Evolutionary conservation across 1,140 invertebrate species (phyloP), one percentile per base, ranked within the genome.

Genomic region (Vanessa atalanta): DNA sequence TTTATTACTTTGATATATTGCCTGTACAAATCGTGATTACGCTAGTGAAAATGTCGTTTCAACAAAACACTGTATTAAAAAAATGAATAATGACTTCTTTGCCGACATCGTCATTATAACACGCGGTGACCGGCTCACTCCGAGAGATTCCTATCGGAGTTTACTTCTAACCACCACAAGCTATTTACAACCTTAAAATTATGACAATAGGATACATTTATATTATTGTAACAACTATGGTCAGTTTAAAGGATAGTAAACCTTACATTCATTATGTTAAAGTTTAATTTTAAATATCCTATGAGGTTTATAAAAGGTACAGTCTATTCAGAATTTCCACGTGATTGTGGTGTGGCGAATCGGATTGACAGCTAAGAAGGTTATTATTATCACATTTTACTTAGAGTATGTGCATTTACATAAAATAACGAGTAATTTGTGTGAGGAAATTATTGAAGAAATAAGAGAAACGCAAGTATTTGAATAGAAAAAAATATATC

Each of bases 81-180:
- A 92, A 92, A 91, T 92, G 89, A 92, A 90, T 90, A 91, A 92
- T 91, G 90, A 90, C 89, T 91, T 89, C 90, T 89, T 89, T 87
- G 84, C 87, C 88, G 87, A 86, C 88, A 83, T 83, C 86, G 86
- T 88, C 89, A 91, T 92, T 91, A 92, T 79, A 81, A 76, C 84
- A 77, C 82, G 85, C 87, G 88, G 85, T 88, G 88, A 87, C 81
- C 80, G 82, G 80, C 83, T 81, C 72, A 79, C 79, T 75, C 76
- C 70, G 79, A 84, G 83, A 88, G 89, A 91, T 92, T 88, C 83
- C 88, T 91, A 92, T 90, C 88, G 81, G 78, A 77, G 72, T 77
- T 68, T 60, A 72, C 73, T 73, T 57, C 70, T 51, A 69, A 47
- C 37, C 43, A 57, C 11, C 31, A n/a, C 71, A 73, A 47, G 14